These are phyloP conservation scores for Oxyura jamaicensis DNA, from an alignment of 2,113 vertebrate species.

Conservation along the genomic window DNA sequence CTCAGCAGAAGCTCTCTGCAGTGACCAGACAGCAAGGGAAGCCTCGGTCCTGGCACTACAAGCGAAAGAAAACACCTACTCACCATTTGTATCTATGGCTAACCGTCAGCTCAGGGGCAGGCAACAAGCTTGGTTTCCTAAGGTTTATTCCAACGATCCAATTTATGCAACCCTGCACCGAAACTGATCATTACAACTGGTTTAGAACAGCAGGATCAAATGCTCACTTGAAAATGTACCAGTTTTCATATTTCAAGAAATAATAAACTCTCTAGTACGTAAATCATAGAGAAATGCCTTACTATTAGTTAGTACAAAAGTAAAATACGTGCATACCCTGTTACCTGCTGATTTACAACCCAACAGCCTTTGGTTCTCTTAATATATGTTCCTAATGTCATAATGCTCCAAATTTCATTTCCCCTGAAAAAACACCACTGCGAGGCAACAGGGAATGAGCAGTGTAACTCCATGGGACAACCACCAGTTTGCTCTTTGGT, in stretches of 20 bases:
- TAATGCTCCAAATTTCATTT: constrained; percentile 62
- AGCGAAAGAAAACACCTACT: neutral
- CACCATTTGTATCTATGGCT: accelerated
- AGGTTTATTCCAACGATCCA: neutral
- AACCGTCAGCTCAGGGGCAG: neutral
- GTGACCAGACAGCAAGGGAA: neutral
- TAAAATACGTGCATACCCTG: neutral
- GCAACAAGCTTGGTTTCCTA: accelerated
- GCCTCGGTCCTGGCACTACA: neutral
- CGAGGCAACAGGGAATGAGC: constrained; percentile 11
- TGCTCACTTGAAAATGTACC: neutral
- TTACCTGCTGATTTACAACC: constrained; percentile 14
- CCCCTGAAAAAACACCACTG: constrained; percentile 55
- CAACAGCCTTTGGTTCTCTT: neutral
- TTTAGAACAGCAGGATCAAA: constrained; percentile 20
- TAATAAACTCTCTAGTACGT: neutral
- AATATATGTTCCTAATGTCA: neutral
- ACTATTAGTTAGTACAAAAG: neutral
- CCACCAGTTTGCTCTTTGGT: neutral
- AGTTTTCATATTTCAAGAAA: neutral
- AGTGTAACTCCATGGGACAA: neutral
- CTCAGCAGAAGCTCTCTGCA: neutral
- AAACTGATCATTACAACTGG: neutral
- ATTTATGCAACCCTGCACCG: neutral
- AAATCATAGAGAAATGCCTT: neutral